Base-by-base conservation (phyloP, 2,797 vertebrate species). In the Hypotaenidia okinawae region DNA sequence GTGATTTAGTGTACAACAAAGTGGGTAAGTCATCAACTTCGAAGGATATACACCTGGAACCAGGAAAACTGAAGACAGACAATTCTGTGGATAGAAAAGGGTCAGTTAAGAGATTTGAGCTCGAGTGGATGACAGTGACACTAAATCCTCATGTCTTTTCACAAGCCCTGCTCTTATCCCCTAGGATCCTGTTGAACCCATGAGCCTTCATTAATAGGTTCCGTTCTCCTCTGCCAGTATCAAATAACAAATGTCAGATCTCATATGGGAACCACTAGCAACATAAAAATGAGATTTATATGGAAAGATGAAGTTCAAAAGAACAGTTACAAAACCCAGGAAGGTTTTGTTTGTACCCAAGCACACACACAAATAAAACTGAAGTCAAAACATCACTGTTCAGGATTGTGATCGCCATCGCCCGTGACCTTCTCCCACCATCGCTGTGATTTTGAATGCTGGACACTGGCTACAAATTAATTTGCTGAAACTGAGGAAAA, bases 141-240 rank as follows among this genome's bases (percentile, higher is more conserved):
- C 57, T 96, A 97, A 97, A 97, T 96, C 94, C 95, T 95, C 80
- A 87, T 84, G 90, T 90, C 95, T 96, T 93, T 95, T 90, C 87
- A 87, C 83, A 94, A 88, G 57, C 61, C 61, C n/a, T 87, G 67
- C 63, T 92, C 87, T 93, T 85, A 92, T 81, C 95, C 93, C 94
- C 93, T 39, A 58, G 91, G 75, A 96, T 93, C 86, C 88, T 41
- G 57, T 51, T 94, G 95, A 96, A 96, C 95, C 95, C 90, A 89
- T 51, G 83, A 93, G 95, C 80, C 72, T 94, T 83, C 18, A 3
- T 62, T 96, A 97, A 94, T 90, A 87, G 95, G 83, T 90, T 96
- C 94, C 91, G 62, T 92, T 95, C 94, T 93, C 81, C 87, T 93
- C 83, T 91, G 81, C 90, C 74, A 94, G 93, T 82, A 95, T 96